Conservation (phyloP, 2,888 invertebrate genomes). For the Ennomos quercinarius region DNA sequence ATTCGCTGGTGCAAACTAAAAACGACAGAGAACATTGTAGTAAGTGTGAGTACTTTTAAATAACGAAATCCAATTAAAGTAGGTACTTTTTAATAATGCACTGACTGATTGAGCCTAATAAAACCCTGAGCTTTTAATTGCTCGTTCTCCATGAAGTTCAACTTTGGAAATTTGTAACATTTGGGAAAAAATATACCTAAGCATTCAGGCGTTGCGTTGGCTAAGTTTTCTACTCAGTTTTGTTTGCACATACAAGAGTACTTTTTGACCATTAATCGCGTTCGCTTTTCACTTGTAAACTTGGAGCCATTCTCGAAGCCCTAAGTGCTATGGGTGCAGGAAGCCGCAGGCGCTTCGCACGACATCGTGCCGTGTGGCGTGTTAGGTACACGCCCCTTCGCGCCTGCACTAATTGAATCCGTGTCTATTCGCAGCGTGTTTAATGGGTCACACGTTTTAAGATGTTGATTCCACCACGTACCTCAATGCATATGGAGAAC, state of each 20-base stretch:
- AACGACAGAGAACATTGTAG: slow-evolving; percentile 22
- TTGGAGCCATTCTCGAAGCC: slow-evolving; percentile 41
- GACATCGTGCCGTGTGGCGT: slow-evolving; percentile 60
- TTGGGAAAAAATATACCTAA: no score
- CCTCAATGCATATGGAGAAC: neutral
- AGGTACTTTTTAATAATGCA: no score
- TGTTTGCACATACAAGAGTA: no score
- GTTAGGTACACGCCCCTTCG: slow-evolving; percentile 63
- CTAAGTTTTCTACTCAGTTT: no score
- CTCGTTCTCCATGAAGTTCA: no score
- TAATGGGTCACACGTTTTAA: slow-evolving; percentile 31
- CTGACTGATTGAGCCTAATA: no score
- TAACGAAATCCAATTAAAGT: no score
- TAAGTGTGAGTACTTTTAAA: no score
- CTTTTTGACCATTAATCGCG: slow-evolving; percentile 32
- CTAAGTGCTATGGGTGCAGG: slow-evolving; percentile 73
- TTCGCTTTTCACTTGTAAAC: slow-evolving; percentile 30
- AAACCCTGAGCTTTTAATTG: no score
- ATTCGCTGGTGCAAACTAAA: slow-evolving; percentile 39
- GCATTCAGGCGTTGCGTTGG: no score
- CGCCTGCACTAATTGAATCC: slow-evolving; percentile 74
- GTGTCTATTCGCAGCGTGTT: slow-evolving; percentile 59
- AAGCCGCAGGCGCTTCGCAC: slow-evolving; percentile 70
- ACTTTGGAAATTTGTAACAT: no score
- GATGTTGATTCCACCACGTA: neutral